These are phyloP conservation scores for Pelusios castaneus DNA, from an alignment of 2,113 vertebrate species.

Conservation along the genomic window DNA sequence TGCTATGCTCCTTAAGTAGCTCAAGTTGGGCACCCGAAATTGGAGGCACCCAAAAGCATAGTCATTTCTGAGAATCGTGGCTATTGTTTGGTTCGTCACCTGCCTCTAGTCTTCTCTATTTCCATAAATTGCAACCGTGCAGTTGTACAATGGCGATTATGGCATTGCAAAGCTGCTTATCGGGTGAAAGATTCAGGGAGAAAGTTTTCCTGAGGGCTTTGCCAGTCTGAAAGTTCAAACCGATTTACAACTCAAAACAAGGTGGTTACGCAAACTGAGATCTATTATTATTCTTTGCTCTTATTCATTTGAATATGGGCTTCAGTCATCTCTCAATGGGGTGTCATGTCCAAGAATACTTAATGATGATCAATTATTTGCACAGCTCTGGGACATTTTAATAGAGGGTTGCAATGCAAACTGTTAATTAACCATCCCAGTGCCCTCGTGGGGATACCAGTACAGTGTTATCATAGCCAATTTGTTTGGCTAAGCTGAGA, in stretches of 20 bases:
- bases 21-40: background rate
- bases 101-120: background rate
- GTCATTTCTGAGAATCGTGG: background rate
- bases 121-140: background rate
- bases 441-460: background rate
- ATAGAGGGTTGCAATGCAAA: background rate
- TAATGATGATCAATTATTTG: background rate
- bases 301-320: background rate
- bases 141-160: background rate
- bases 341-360: background rate
- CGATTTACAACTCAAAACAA: background rate
- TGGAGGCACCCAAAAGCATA: background rate
- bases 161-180: background rate
- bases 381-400: background rate
- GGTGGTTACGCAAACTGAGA: background rate
- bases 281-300: background rate
- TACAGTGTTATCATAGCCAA: background rate
- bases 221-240: background rate
- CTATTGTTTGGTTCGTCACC: background rate
- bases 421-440: background rate
- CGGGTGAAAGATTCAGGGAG: background rate
- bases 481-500: background rate
- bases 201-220: background rate
- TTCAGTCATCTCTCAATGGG: background rate
- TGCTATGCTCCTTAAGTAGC: background rate